These are phyloP conservation scores for Larimichthys polyactis DNA, from an alignment of 2,113 vertebrate species.

Conservation along the genomic window DNA sequence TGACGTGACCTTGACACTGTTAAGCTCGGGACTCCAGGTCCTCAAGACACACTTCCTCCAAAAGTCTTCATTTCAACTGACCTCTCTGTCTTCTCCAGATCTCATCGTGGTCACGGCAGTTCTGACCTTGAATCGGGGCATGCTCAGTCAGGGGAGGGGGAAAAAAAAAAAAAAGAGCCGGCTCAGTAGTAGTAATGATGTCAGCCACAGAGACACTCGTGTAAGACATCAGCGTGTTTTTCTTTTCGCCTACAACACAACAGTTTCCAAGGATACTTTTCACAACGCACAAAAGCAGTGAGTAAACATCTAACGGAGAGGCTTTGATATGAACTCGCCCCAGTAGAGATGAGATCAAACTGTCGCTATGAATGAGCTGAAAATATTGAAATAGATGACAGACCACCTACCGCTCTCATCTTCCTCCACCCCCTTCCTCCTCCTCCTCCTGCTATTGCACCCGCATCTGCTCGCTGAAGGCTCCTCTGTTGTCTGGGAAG, in stretches of 20 bases:
- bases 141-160: constrained; percentile 15
- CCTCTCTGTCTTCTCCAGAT: constrained; percentile 39
- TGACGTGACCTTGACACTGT: constrained; percentile 70
- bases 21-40: constrained; percentile 37
- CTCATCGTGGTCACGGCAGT: constrained; percentile 39
- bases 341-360: constrained; percentile 44
- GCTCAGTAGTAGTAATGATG: constrained; percentile 52
- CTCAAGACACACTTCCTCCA: constrained; percentile 3
- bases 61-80: constrained; percentile 36
- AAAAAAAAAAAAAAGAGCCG: constrained; percentile 22
- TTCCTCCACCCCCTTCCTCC: constrained; percentile 7
- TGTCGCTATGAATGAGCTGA: constrained; percentile 20
- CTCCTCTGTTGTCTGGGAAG: constrained; percentile 40
- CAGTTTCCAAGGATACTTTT: constrained; percentile 78
- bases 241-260: constrained; percentile 53
- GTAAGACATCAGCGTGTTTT: constrained; percentile 56
- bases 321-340: constrained; percentile 61
- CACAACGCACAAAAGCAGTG: constrained; percentile 53
- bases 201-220: constrained; percentile 51
- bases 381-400: constrained; percentile 31
- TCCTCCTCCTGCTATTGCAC: constrained; percentile 5
- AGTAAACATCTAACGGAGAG: constrained; percentile 40
- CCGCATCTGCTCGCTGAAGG: constrained; percentile 46
- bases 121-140: constrained; percentile 67
- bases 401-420: constrained; percentile 16